Evolutionary conservation across 1,140 invertebrate species (phyloP).

Genomic region (Globodera ellingtonae): DNA sequence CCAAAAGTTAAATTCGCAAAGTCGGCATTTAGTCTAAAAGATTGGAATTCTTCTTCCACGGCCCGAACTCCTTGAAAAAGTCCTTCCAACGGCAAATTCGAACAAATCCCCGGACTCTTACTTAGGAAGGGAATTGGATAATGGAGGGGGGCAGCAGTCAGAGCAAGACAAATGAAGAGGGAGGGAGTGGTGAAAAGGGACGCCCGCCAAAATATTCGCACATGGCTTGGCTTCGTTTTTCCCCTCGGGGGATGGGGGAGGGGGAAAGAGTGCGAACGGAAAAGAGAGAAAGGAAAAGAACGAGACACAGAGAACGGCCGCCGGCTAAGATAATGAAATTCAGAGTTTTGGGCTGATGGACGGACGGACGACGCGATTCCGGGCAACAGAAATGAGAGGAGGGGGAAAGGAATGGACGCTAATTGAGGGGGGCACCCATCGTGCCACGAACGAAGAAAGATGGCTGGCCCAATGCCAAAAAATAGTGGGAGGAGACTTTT

Average conservation of each 20-base stretch:
- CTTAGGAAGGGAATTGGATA: too few species aligned
- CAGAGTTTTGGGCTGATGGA: background rate
- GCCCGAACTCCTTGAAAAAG: background rate
- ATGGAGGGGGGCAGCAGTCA: too few species aligned
- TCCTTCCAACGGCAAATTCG: background rate
- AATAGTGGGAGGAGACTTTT: too few species aligned
- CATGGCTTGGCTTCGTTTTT: background rate
- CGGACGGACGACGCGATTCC: background rate
- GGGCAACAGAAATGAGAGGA: too few species aligned
- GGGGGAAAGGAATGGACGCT: background rate
- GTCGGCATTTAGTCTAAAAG: too few species aligned
- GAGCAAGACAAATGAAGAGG: background rate
- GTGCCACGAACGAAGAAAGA: background rate
- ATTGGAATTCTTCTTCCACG: too few species aligned
- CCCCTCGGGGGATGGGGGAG: background rate
- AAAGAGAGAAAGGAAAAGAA: background rate
- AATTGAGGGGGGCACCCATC: background rate
- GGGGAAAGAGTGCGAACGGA: background rate
- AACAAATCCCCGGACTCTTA: too few species aligned
- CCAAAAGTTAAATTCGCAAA: too few species aligned
- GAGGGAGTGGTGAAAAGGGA: background rate
- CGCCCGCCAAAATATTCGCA: background rate
- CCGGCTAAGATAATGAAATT: background rate
- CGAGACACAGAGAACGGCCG: background rate
- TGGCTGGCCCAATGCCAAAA: too few species aligned